phyloP scores from a whole-genome alignment of 2,888 invertebrate species.

The Drosophila kuntzei region DNA sequence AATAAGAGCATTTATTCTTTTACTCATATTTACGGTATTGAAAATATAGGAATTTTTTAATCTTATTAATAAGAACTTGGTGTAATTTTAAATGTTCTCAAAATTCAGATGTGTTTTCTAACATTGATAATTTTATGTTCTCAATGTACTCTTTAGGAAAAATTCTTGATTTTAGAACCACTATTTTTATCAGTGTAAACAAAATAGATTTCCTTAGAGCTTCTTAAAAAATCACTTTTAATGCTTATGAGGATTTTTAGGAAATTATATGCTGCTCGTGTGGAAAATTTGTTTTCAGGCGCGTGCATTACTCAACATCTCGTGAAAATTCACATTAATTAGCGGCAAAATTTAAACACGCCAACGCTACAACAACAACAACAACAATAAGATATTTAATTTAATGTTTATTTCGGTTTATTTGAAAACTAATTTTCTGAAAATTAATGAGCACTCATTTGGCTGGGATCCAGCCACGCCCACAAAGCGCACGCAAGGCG shows the following conservation, averaged over 20 bases:
- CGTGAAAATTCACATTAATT: slow-evolving; percentile 72
- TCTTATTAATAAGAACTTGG: too few species aligned
- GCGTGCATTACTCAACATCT: slow-evolving; percentile 44
- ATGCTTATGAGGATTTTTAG: neutral
- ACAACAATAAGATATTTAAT: slow-evolving; percentile 57
- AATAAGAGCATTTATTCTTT: too few species aligned
- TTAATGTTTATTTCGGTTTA: slow-evolving; percentile 66
- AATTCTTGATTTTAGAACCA: too few species aligned
- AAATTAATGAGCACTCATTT: slow-evolving; percentile 80
- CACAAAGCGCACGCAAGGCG: slow-evolving; percentile 69
- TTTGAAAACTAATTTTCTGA: slow-evolving; percentile 72
- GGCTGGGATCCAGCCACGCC: slow-evolving; percentile 70
- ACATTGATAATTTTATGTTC: too few species aligned
- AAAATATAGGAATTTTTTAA: too few species aligned
- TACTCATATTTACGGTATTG: too few species aligned
- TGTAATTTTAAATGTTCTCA: too few species aligned
- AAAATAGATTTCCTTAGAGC: too few species aligned
- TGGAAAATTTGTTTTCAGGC: slow-evolving; percentile 48
- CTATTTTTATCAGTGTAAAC: too few species aligned
- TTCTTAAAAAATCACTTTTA: neutral
- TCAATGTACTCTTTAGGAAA: too few species aligned
- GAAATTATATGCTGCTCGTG: slow-evolving; percentile 24
- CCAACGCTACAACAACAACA: slow-evolving; percentile 38
- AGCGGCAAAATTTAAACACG: slow-evolving; percentile 56
- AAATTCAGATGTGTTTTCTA: too few species aligned